Conservation (phyloP, 2,888 invertebrate genomes). For the Agrochola macilenta region DNA sequence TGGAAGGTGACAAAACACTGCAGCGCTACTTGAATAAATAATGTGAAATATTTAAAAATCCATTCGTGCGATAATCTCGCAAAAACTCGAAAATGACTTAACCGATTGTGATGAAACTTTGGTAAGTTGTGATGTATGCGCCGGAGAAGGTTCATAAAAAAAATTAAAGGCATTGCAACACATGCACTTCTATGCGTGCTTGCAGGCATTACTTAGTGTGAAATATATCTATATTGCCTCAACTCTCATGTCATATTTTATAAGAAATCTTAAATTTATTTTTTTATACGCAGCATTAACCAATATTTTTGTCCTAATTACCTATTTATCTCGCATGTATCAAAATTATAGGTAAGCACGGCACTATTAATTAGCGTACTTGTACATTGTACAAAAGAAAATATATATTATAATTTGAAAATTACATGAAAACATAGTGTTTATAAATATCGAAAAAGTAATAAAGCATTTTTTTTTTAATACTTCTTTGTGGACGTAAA, state of each 20-base stretch:
- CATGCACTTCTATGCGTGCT: too few species aligned
- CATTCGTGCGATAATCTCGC: too few species aligned
- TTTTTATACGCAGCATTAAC: too few species aligned
- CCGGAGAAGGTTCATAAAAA: too few species aligned
- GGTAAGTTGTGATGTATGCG: too few species aligned
- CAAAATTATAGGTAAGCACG: neutral
- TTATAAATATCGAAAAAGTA: neutral
- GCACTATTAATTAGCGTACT: neutral
- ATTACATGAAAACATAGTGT: neutral
- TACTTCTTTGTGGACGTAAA: neutral
- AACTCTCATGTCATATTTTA: neutral
- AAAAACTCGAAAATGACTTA: too few species aligned
- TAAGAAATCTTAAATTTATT: neutral
- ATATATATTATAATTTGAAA: neutral
- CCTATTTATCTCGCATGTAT: neutral
- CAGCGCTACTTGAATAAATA: slow-evolving; percentile 21
- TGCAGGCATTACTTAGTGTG: neutral
- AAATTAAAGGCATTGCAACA: too few species aligned
- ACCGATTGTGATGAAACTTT: too few species aligned
- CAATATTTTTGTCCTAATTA: neutral
- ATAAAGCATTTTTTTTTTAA: neutral
- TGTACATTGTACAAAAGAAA: neutral
- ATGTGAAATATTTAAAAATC: neutral
- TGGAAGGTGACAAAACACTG: neutral
- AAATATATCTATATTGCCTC: neutral